phyloP scores from a whole-genome alignment of 2,113 vertebrate species.

The Pseudorasbora parva region DNA sequence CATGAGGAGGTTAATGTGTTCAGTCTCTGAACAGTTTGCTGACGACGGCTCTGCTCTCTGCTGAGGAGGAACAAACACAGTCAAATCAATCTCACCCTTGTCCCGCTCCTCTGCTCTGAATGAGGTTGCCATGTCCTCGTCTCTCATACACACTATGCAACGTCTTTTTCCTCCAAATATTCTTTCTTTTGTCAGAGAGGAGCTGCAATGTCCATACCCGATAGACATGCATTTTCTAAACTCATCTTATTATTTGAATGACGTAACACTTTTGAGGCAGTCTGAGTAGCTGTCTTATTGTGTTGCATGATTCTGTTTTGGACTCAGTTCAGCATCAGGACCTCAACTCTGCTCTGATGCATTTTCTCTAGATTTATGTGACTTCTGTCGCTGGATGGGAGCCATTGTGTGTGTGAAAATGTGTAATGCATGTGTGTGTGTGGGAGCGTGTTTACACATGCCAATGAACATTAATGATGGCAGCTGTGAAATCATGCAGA shows the following conservation, averaged over 20 bases:
- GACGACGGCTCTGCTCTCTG: conserved; percentile 42
- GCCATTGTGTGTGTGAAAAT: conserved; percentile 10
- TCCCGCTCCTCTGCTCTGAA: background rate
- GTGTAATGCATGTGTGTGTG: conserved; percentile 22
- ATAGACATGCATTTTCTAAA: background rate
- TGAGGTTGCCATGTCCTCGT: conserved; percentile 15
- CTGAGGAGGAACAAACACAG: conserved; percentile 46
- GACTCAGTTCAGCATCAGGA: background rate
- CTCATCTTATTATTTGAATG: background rate
- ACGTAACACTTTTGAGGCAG: background rate
- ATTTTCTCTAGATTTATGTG: background rate
- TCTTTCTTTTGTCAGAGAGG: background rate
- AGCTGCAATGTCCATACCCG: background rate
- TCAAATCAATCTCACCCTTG: conserved; percentile 37
- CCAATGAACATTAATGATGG: background rate
- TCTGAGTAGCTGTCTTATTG: background rate
- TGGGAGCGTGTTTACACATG: background rate
- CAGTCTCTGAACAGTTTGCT: conserved; percentile 47
- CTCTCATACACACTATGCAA: background rate
- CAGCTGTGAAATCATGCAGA: background rate
- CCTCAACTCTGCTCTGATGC: conserved; percentile 1
- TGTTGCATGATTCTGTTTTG: background rate
- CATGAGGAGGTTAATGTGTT: conserved; percentile 54
- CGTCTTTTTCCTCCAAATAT: background rate
- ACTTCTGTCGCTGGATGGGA: background rate